Evolutionary conservation across 2,113 vertebrate genomes (phyloP), one percentile per base, ranked within the genome.

Genomic region (Oceanodroma tethys): DNA sequence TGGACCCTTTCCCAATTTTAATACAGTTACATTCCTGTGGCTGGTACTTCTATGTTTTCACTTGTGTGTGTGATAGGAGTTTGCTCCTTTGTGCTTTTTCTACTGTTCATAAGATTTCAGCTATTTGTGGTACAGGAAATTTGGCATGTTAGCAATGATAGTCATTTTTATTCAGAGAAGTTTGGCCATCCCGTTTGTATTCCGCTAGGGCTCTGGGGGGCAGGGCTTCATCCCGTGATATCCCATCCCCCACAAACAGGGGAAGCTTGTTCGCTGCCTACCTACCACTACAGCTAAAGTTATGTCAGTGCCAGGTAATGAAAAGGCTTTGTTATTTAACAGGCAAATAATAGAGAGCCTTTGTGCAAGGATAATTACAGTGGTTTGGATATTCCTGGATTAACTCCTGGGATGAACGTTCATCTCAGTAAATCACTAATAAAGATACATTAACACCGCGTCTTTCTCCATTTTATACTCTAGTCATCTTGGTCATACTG

Each of bases 271-370:
- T 95, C 25, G 0, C 75, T 92, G 72, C 79, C 90, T 97, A 84
- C 91, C 95, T 96, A 92, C 72, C 88, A 80, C 71, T 94, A 83
- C 72, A 88, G 85, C 87, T 92, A 67, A 93, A 97, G 90, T 81
- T 91, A 85, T 94, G 84, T 94, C 93, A 93, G 70, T 83, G 50
- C 72, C 67, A 96, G 90, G 91, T 94, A 97, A 96, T 67, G 81
- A 96, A 96, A 96, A 97, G 96, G 63, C 62, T 71, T 95, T 79
- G 80, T 88, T 88, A 84, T 85, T 91, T 85, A 96, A 93, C 91
- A 88, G 89, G 83, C 71, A 97, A 97, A 93, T 90, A 95, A 97
- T 74, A 91, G 81, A 96, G 83, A 92, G 62, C 80, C 74, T 93
- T 95, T 94, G 86, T 94, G 88, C 86, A 84, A 50, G 65, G 85